Base-by-base conservation (phyloP, 2,888 invertebrate species). In the Macaria notata region DNA sequence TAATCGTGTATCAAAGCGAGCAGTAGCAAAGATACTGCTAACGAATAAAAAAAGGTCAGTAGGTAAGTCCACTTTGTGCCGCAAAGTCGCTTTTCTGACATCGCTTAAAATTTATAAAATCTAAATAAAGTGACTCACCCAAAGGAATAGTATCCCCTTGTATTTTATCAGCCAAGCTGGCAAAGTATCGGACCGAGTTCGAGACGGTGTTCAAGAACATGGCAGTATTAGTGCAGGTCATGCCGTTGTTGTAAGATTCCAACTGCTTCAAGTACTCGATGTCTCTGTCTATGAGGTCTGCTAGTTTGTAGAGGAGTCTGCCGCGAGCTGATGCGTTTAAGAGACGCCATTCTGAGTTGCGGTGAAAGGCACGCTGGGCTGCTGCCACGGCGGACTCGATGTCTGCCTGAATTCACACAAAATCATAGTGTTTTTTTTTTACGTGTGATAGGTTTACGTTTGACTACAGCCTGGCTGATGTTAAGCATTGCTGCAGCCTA, bases 231-330 rank as follows among this genome's bases (percentile, higher is more conserved):
- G 84, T 78, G 71, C 93, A 94, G 0, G 98, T 95, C 84, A 97
- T 98, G 30, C 98, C 98, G 84, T 98, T 98, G 81, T 99, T 97
- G 61, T 97, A 82, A 0, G 98, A 96, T 88, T 98, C 98, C 72
- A 98, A 86, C 70, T 96, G 96, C 44, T 96, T 94, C 46, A 98
- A 75, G 69, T 97, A 96, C 4, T 88, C 86, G 3, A 90, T 82
- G 80, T 98, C 95, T 45, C 95, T 90, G 75, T 96, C 95, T 7
- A 98, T 89, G 0, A 97, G 90, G n/a, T 96, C 95, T 0, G 97
- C 96, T 57, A 98, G 88, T 64, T 93, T 94, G 79, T 94, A 86
- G 3, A 98, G 79, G 0, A 98, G 84, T 38, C 86, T 76, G 0
- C 97, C 97, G 51, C 98, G 92, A 33, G 94, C 87, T 0, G 96